These are phyloP conservation scores for Phrixothrix hirtus DNA, from an alignment of 2,888 invertebrate species.

Conservation along the genomic window DNA sequence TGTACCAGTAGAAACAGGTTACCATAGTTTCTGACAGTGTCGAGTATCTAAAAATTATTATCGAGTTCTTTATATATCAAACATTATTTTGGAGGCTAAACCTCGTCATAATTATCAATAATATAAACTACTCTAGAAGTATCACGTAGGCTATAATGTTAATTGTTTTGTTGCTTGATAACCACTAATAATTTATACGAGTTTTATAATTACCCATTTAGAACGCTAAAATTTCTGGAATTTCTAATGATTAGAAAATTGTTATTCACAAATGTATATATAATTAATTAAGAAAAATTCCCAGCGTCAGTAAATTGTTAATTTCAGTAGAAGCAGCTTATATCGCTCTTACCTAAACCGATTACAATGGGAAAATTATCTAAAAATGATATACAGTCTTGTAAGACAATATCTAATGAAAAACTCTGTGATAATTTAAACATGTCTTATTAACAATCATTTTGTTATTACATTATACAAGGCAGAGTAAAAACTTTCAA, in stretches of 20 bases:
- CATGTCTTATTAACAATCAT: too few relatives aligned
- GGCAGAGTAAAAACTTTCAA: too few relatives aligned
- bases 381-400: too few relatives aligned
- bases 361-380: neutral
- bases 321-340: neutral
- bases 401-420: too few relatives aligned
- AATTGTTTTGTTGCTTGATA: conserved; percentile 22
- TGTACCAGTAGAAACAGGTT: too few relatives aligned
- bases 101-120: neutral
- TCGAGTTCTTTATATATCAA: too few relatives aligned
- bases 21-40: too few relatives aligned
- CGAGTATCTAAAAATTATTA: too few relatives aligned
- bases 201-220: conserved; percentile 19
- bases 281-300: conserved; percentile 12
- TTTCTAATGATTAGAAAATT: conserved; percentile 18
- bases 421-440: too few relatives aligned
- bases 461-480: too few relatives aligned
- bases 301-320: conserved; percentile 10
- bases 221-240: conserved; percentile 14
- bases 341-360: neutral
- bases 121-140: conserved; percentile 5
- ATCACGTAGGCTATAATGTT: conserved; percentile 23
- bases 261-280: conserved; percentile 2
- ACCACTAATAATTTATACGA: conserved; percentile 16
- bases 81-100: too few relatives aligned